These are phyloP conservation scores for Antechinus flavipes DNA, from an alignment of 2,113 vertebrate genomes.

Conservation along the genomic window DNA sequence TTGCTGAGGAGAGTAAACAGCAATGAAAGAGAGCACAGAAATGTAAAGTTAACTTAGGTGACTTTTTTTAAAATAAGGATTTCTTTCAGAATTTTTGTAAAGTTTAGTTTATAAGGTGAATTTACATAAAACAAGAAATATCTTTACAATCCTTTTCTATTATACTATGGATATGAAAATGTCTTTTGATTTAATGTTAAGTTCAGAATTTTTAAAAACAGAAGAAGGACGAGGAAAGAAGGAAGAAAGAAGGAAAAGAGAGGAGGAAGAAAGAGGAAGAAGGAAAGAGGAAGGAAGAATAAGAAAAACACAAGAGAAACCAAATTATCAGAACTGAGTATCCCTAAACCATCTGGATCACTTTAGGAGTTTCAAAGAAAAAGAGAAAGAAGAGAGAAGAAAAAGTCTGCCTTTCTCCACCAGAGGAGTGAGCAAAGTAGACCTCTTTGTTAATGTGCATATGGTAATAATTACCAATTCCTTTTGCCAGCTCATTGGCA, in stretches of 20 bases:
- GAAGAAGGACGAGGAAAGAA: neutral
- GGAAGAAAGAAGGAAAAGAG: no score
- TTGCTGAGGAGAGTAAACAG: neutral
- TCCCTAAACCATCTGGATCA: conserved; percentile 18
- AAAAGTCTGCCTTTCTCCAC: conserved; percentile 32
- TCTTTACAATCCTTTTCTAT: neutral
- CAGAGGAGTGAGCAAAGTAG: conserved; percentile 37
- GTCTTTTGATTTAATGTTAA: neutral
- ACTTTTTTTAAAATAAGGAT: neutral
- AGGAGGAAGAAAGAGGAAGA: no score
- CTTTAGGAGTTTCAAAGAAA: conserved; percentile 32
- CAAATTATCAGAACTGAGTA: neutral
- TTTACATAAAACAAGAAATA: neutral
- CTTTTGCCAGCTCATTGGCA: conserved; percentile 14
- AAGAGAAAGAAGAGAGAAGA: conserved; percentile 9
- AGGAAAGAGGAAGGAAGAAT: neutral
- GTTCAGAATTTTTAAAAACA: neutral
- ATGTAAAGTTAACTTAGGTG: neutral
- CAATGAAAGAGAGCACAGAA: neutral
- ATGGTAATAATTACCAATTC: conserved; percentile 43
- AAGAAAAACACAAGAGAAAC: neutral
- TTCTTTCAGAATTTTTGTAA: neutral
- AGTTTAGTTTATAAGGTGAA: neutral
- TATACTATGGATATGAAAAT: neutral
- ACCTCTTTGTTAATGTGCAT: neutral